Base-by-base conservation (phyloP, 2,888 invertebrate genomes). In the Macrosiphum euphorbiae region DNA sequence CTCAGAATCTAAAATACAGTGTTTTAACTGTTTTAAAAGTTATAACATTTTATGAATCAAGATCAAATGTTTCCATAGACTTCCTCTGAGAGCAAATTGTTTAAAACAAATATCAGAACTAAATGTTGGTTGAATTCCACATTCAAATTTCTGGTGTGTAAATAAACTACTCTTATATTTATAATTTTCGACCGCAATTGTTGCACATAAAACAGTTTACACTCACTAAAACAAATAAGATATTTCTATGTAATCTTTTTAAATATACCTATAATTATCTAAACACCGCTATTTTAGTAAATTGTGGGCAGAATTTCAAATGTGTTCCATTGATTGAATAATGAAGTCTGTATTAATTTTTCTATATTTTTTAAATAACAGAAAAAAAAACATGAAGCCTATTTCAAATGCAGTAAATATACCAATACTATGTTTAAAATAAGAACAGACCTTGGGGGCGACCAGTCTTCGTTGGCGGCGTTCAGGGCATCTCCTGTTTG, bases 91-190 rank as follows among this genome's bases (percentile, higher is more conserved):
- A 3, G 90, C 91, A n/a, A 94, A 91, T 92, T 92, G 67, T 84
- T 78, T 92, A 41, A 47, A 88, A 90, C 94, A 94, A 24, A 94
- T 44, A 44, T 87, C 24, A 61, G 93, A 94, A 52, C 50, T 26
- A 61, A 94, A 94, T 90, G 94, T 88, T 20, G 61, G 91, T 67
- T 92, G 78, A 26, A 92, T 85, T 35, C 94, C 94, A 55, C 94
- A 94, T 92, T 94, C 94, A 44, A 91, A 94, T 93, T 90, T 94
- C 58, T 94, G 50, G 50, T 94, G 92, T 26, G 85, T 24, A n/a
- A 41, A 52, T 87, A 94, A 84, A 58, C 85, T 88, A 41, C 47
- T n/a, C 52, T 94, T 94, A 67, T 86, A 90, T 92, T 94, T 94
- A 86, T 92, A 94, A 89, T 85, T 93, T 93, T 88, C 89, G 87